Evolutionary conservation across 2,797 vertebrate species (phyloP).

Genomic region (Mus spretus): DNA sequence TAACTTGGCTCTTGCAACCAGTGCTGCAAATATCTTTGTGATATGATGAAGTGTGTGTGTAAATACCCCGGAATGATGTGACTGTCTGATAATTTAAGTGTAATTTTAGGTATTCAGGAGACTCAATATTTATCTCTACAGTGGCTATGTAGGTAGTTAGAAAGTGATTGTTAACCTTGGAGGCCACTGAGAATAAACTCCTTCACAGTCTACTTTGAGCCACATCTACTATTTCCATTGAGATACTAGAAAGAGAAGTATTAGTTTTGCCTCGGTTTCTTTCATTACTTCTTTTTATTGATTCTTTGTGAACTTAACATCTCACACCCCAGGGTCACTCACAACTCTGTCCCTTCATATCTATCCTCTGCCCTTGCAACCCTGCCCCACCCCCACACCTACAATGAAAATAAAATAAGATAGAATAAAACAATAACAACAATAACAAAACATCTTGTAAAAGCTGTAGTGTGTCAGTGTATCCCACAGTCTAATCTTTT

Average conservation of each 20-base stretch:
- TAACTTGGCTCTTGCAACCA: not conserved
- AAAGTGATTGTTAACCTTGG: not conserved
- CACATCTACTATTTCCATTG: not conserved
- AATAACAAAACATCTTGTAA: not conserved
- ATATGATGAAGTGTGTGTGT: not conserved
- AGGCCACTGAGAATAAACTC: not conserved
- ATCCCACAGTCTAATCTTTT: not conserved
- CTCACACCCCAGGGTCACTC: not conserved
- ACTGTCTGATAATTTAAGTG: not conserved
- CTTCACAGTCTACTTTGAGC: not conserved
- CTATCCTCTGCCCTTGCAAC: not conserved
- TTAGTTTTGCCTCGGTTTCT: not conserved
- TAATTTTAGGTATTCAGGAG: not conserved
- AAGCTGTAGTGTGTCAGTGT: not conserved
- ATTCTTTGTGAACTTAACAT: not conserved
- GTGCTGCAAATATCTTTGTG: not conserved
- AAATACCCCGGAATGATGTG: not conserved
- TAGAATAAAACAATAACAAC: not conserved
- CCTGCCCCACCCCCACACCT: too few species aligned
- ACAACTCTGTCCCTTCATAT: not conserved
- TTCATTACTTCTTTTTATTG: not conserved
- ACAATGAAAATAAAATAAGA: not conserved
- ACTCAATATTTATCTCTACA: not conserved
- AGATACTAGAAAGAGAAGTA: not conserved
- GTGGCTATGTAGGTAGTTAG: not conserved